phyloP scores from a whole-genome alignment of 2,113 vertebrate genomes.

The Spea multiplicata region DNA sequence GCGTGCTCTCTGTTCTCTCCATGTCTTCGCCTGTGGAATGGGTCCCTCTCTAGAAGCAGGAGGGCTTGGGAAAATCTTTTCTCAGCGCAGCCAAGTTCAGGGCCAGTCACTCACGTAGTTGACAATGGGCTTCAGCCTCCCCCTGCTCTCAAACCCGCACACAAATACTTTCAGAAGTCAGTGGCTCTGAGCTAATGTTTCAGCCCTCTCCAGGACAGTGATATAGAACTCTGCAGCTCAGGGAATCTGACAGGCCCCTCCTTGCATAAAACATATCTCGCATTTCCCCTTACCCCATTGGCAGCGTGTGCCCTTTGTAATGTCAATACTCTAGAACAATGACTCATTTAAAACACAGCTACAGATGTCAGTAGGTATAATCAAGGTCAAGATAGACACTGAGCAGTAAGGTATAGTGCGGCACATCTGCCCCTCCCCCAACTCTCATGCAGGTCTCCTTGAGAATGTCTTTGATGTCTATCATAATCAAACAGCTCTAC shows the following conservation, averaged over 20 bases:
- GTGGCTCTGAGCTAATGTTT: not conserved
- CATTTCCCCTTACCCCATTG: slow-evolving; percentile 27
- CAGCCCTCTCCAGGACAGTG: not conserved
- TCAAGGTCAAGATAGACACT: slow-evolving; percentile 20
- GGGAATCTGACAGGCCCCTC: slow-evolving; percentile 14
- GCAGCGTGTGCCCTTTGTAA: slow-evolving; percentile 23
- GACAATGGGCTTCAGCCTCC: not conserved
- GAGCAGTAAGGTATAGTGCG: slow-evolving; percentile 6
- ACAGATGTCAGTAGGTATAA: slow-evolving; percentile 2
- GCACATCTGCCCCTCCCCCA: not conserved
- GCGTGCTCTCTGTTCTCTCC: slow-evolving; percentile 60
- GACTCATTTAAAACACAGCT: slow-evolving; percentile 34
- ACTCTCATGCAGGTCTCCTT: not conserved
- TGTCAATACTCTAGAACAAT: slow-evolving; percentile 36
- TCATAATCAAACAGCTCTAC: slow-evolving; percentile 15
- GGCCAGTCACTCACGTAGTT: slow-evolving; percentile 35
- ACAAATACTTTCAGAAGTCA: slow-evolving; percentile 12
- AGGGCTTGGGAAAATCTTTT: slow-evolving; percentile 27
- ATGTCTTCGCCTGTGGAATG: slow-evolving; percentile 6
- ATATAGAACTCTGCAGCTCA: not conserved
- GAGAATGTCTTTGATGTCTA: slow-evolving; percentile 18
- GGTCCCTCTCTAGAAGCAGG: slow-evolving; percentile 28
- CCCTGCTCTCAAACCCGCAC: slow-evolving; percentile 4
- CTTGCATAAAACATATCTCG: not conserved
- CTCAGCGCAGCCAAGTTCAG: not conserved